Evolutionary conservation across 1,140 invertebrate species (phyloP), one percentile per base, ranked within the genome.

Genomic region (Probaryconus sp.): DNA sequence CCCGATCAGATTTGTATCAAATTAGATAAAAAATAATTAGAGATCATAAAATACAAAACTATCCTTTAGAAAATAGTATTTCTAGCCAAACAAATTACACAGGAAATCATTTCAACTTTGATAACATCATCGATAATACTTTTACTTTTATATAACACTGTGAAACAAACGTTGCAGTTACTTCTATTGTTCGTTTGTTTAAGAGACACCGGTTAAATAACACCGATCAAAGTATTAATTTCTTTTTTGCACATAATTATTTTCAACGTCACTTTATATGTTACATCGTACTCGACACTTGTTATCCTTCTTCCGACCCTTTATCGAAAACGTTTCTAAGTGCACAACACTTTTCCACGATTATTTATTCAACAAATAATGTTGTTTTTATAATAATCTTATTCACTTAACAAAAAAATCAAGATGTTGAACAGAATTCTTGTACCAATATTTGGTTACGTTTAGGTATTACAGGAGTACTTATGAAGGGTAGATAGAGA

Each of bases 81-180:
- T 53, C 51, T 72, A 72, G 64, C 64, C 68, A 53, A 72, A 72
- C 68, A 72, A 72, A 72, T 72, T 72, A 47, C 51, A 45, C 51
- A 51, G 68, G 45, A 72, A 72, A 64, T 71, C 17, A 58, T 64
- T 64, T 38, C 37, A 26, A 50, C 26, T 58, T 48, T 24, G 50
- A 71, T 64, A 18, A 10, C 35, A 71, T 64, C 68, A 43, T 5
- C 11, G 11, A 13, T 16, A 21, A 7, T 14, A n/a, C 50, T 48
- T 45, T 48, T 28, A 20, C 40, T 42, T 70, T 63, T 71, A 64
- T 42, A 33, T 56, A 71, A 71, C n/a, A n/a, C 58, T 71, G 58
- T 71, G 58, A 55, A 56, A 61, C 58, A 55, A 58, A 24, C 64
- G 68, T 71, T 64, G 30, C 42, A 7, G 3, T 14, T 11, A 6